A percentile compares a stretch with the other conserved stretches of the same genome.
Conservation (phyloP, 30 jellyfish, hydroid and myxozoan genomes). For the Hydractinia echinata region DNA sequence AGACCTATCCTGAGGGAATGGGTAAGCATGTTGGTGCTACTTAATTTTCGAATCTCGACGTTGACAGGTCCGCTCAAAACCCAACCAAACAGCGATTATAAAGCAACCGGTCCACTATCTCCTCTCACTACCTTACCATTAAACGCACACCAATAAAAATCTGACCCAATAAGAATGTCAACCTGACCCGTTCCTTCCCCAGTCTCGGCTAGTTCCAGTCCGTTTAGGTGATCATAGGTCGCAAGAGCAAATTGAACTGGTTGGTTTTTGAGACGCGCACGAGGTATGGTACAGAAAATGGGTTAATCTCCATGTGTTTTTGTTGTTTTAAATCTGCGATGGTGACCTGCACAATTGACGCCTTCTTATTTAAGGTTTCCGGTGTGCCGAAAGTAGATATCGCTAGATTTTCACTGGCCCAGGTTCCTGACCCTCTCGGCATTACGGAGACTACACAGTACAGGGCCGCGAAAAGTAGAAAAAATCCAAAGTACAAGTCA, state of each 20-base stretch:
- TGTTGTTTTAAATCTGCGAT: neutral
- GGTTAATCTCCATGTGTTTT: neutral
- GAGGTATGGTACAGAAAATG: slow-evolving; percentile 3
- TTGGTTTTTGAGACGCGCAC: neutral
- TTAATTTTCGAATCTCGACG: neutral
- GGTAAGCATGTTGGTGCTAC: slow-evolving; percentile 7
- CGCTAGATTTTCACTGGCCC: too few relatives aligned
- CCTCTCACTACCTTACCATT: neutral
- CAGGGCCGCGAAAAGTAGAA: too few relatives aligned
- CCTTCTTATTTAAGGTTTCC: too few relatives aligned
- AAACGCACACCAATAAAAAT: neutral
- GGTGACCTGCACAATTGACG: too few relatives aligned
- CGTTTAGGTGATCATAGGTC: neutral
- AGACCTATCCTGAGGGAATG: too few relatives aligned
- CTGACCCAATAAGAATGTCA: neutral
- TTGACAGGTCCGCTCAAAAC: too few relatives aligned
- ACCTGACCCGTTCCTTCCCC: slow-evolving; percentile 8
- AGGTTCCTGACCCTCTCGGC: too few relatives aligned
- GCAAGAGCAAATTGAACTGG: neutral
- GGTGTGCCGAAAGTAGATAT: too few relatives aligned
- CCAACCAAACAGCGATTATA: too few relatives aligned
- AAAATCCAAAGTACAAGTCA: too few relatives aligned
- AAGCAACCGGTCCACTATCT: slow-evolving; percentile 5
- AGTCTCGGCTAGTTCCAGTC: too few relatives aligned
- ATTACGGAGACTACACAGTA: too few relatives aligned